These are phyloP conservation scores for Sebastes fasciatus DNA, from an alignment of 2,113 vertebrate genomes.

Conservation along the genomic window DNA sequence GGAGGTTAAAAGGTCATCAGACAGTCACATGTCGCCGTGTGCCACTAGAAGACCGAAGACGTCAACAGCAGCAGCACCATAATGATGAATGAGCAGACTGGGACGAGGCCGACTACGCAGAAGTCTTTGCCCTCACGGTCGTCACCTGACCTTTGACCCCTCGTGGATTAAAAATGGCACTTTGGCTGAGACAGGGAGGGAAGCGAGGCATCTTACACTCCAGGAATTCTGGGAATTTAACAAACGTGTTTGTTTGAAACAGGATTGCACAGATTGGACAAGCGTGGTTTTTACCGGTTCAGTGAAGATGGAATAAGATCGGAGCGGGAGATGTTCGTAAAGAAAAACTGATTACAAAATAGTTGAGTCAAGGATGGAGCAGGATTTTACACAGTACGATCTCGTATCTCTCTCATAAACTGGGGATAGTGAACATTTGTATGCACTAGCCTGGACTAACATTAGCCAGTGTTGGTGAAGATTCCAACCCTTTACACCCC, in stretches of 20 bases:
- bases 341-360: conserved; percentile 21
- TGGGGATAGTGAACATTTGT: not conserved
- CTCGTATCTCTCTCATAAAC: not conserved
- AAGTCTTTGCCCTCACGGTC: not conserved
- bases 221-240: conserved; percentile 16
- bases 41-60: not conserved
- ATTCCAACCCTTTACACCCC: not conserved
- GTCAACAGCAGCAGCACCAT: not conserved
- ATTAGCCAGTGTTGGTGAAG: conserved; percentile 11
- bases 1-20: not conserved
- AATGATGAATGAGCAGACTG: not conserved
- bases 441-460: conserved; percentile 35
- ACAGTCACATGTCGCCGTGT: not conserved
- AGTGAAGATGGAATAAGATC: conserved; percentile 10
- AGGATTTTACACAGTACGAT: conserved; percentile 74
- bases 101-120: not conserved
- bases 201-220: not conserved
- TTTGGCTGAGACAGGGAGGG: conserved; percentile 1
- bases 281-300: not conserved
- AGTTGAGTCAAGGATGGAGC: conserved; percentile 67
- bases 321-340: not conserved
- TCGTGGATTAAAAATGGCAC: conserved; percentile 48
- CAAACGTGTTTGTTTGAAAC: not conserved
- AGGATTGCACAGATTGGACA: not conserved
- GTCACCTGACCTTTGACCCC: conserved; percentile 31